Percentiles rank a stretch among this genome's conserved stretches.
These are phyloP conservation scores for Scaptomyza hsui DNA, from an alignment of 1,140 invertebrate genomes.

Conservation along the genomic window DNA sequence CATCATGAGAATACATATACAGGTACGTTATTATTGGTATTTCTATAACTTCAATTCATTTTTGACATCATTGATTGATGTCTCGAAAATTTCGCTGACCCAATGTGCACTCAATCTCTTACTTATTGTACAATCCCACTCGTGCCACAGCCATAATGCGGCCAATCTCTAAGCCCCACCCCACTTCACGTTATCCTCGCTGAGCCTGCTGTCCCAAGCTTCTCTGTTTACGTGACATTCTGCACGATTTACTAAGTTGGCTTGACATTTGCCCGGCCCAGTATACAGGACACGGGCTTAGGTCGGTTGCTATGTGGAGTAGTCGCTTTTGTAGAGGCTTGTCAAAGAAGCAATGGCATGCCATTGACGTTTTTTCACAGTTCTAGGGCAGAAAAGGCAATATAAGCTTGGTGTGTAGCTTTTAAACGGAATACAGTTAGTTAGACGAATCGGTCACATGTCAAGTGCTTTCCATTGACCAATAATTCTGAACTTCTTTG, in stretches of 20 bases:
- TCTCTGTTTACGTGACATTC: conserved; percentile 68
- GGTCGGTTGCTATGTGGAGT: conserved; percentile 15
- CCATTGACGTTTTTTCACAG: conserved; percentile 19
- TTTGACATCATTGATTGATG: conserved; percentile 42
- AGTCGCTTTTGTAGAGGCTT: conserved; percentile 10
- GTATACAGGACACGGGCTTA: neutral
- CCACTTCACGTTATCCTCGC: neutral
- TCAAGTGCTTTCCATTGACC: conserved; percentile 53
- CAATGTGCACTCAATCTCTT: conserved; percentile 16
- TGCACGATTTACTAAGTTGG: conserved; percentile 61
- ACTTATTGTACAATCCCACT: conserved; percentile 16
- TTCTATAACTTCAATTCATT: neutral
- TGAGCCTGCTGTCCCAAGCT: conserved; percentile 28
- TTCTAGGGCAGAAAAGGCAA: neutral
- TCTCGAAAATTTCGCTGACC: conserved; percentile 39
- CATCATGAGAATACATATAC: too few relatives aligned
- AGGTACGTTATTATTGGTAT: neutral
- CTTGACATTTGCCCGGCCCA: conserved; percentile 42
- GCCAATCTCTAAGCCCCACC: conserved; percentile 53
- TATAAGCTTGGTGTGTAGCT: conserved; percentile 26
- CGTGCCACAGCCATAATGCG: conserved; percentile 57
- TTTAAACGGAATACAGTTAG: conserved; percentile 75
- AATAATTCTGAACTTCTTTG: conserved; percentile 30
- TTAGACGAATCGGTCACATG: conserved; percentile 72
- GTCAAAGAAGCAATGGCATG: conserved; percentile 28